These are phyloP conservation scores for Gouania willdenowi DNA, from an alignment of 2,797 vertebrate species.

Conservation along the genomic window DNA sequence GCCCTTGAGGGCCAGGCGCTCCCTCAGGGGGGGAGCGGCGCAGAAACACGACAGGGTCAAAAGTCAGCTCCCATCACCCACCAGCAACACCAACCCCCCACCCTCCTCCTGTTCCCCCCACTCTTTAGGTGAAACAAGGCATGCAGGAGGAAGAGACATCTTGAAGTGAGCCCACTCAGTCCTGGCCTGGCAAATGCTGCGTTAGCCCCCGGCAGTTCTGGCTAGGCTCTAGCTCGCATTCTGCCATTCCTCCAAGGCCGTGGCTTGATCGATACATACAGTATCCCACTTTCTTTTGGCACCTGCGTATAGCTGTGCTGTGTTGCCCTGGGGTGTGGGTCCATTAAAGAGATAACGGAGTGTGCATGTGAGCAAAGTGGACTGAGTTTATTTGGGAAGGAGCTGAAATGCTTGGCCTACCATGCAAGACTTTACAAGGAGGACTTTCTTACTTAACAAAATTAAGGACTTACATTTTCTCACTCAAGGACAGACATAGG, in stretches of 20 bases:
- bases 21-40: slow-evolving; percentile 55
- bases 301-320: slow-evolving; percentile 62
- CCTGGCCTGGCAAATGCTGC: slow-evolving; percentile 60
- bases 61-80: slow-evolving; percentile 69
- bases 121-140: slow-evolving; percentile 38
- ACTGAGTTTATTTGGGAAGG: slow-evolving; percentile 58
- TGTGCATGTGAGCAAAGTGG: slow-evolving; percentile 55
- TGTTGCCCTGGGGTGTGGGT: slow-evolving; percentile 57
- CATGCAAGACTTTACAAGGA: too few relatives aligned
- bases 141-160: slow-evolving; percentile 25
- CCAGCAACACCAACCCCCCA: slow-evolving; percentile 35
- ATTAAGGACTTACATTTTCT: too few relatives aligned
- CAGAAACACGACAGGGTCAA: slow-evolving; percentile 70
- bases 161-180: slow-evolving; percentile 63
- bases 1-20: slow-evolving; percentile 65
- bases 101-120: slow-evolving; percentile 3
- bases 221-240: slow-evolving; percentile 56
- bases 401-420: too few relatives aligned
- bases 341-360: slow-evolving; percentile 61
- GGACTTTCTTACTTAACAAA: too few relatives aligned
- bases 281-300: slow-evolving; percentile 70
- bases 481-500: too few relatives aligned
- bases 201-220: slow-evolving; percentile 70
- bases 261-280: slow-evolving; percentile 64
- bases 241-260: slow-evolving; percentile 68